Base-by-base conservation (phyloP, 2,113 vertebrate genomes). In the Myrmophylax atrothorax region DNA sequence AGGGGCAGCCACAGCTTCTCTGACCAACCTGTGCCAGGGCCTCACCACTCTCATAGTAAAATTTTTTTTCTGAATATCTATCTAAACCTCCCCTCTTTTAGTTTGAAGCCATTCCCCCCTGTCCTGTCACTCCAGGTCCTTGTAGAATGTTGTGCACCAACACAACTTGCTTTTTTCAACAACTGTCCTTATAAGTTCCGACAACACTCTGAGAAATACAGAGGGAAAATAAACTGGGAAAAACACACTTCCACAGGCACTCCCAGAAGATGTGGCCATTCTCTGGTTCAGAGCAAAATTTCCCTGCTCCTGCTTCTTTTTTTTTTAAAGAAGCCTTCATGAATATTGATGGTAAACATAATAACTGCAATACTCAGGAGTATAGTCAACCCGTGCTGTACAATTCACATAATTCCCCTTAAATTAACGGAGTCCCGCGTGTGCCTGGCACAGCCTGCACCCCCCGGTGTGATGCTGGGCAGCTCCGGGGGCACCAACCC, bases 291-390 rank as follows among this genome's bases (percentile, higher is more conserved):
- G 7, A 77, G 74, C 23, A 80, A 52, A 94, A 89, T 44, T 38
- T 75, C 59, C 68, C 37, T 33, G 35, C 76, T 60, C 50, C 37
- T 77, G 33, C 35, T 35, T 29, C 37, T 33, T 72, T 79, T 86
- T 87, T 91, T 93, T 93, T 88, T 56, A 26, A 97, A 94, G 47
- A 58, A 88, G 59, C 38, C 52, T 94, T 94, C 83, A 96, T 56
- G 68, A 86, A 89, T 97, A 96, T 89, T 96, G 78, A 94, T 96
- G 72, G 44, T 93, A 96, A 97, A 97, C 92, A 94, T 94, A 87
- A 93, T 93, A 97, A 94, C 89, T 70, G 69, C 94, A 93, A 81
- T 91, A 53, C 94, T 91, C 91, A 58, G 94, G 94, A 96, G 94
- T 28, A 78, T 46, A 89, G 83, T 91, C 91, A 90, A 17, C 40